Percentiles rank a stretch among this genome's conserved stretches.
Evolutionary conservation across 1,140 invertebrate genomes (phyloP).

Genomic region (Anoplophora glabripennis): DNA sequence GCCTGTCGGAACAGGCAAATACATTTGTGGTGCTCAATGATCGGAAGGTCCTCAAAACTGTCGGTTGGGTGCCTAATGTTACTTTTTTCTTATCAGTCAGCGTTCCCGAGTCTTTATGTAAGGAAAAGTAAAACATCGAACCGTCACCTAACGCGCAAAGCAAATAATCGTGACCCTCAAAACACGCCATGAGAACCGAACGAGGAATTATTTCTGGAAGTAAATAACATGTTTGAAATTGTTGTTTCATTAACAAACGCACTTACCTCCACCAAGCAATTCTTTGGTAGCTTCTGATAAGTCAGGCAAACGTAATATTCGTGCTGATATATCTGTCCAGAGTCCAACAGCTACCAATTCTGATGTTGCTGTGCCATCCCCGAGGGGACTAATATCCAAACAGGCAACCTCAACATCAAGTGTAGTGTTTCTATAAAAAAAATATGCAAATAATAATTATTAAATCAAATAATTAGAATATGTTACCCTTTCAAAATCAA

Average conservation of each 20-base stretch:
- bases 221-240: background rate
- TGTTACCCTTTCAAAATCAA: slow-evolving; percentile 62
- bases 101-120: slow-evolving; percentile 69
- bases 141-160: slow-evolving; percentile 95
- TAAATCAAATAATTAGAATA: background rate
- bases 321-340: slow-evolving; percentile 96
- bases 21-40: slow-evolving; percentile 94
- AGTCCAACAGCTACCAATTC: slow-evolving; percentile 88
- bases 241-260: background rate
- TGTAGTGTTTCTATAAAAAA: slow-evolving; percentile 56
- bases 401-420: slow-evolving; percentile 95
- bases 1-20: slow-evolving; percentile 97
- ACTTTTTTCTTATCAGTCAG: slow-evolving; percentile 86
- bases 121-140: slow-evolving; percentile 93
- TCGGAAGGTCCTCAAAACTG: slow-evolving; percentile 84
- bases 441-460: slow-evolving; percentile 1
- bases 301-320: slow-evolving; percentile 75
- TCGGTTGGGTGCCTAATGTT: slow-evolving; percentile 95
- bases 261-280: slow-evolving; percentile 76
- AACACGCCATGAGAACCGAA: slow-evolving; percentile 90
- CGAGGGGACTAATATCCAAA: slow-evolving; percentile 86
- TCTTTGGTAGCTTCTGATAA: slow-evolving; percentile 80
- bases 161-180: slow-evolving; percentile 89
- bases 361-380: slow-evolving; percentile 59
- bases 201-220: slow-evolving; percentile 88